Percentiles rank a stretch among this genome's conserved stretches.
These are phyloP conservation scores for Gallinago jamesoni DNA, from an alignment of 2,113 vertebrate genomes.

Conservation along the genomic window DNA sequence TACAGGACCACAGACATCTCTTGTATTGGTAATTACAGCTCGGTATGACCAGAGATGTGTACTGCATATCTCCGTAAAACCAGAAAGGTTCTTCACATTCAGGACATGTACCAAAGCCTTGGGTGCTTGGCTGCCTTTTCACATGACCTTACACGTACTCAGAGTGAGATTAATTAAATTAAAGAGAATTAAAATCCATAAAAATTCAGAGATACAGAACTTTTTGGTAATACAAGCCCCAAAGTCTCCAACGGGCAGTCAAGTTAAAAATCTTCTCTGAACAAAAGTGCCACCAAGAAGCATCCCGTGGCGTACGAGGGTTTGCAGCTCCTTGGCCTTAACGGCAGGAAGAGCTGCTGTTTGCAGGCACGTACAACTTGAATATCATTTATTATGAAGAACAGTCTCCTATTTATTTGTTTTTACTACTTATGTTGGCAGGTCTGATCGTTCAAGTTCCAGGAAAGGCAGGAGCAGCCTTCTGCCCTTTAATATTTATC, in stretches of 20 bases:
- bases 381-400: neutral
- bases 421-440: neutral
- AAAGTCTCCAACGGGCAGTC: rapidly evolving
- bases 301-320: rapidly evolving
- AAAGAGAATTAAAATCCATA: neutral
- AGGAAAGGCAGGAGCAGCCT: neutral
- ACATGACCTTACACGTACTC: neutral
- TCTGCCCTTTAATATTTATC: slow-evolving; percentile 31
- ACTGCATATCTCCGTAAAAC: neutral
- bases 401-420: neutral
- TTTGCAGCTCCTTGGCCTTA: neutral
- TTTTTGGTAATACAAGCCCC: neutral
- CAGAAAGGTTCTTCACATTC: neutral
- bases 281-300: neutral
- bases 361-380: neutral
- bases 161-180: neutral
- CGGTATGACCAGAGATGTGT: rapidly evolving
- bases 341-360: neutral
- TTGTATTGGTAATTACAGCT: neutral
- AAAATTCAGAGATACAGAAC: neutral
- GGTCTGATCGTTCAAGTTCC: neutral
- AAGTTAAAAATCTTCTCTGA: rapidly evolving
- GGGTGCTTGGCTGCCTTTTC: neutral
- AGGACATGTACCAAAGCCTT: neutral
- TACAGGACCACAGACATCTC: neutral